A percentile compares a stretch with the other conserved stretches of the same genome.
Conservation (phyloP, 2,113 vertebrate species). For the Pseudonaja textilis region DNA sequence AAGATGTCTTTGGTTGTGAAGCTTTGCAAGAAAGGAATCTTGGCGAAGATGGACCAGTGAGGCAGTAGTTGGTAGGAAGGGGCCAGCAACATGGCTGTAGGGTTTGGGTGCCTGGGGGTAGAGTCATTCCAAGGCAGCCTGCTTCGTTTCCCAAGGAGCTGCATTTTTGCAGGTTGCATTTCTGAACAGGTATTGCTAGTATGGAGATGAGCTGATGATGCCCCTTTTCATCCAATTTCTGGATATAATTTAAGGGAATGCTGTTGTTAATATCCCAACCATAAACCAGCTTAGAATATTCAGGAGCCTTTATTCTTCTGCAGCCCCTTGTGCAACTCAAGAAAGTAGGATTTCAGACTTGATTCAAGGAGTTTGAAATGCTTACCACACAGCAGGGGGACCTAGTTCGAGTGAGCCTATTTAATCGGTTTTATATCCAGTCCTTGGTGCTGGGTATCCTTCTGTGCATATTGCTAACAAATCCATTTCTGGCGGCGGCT, state of each 20-base stretch:
- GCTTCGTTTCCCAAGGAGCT: neutral
- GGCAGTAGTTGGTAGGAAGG: neutral
- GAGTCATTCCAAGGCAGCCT: neutral
- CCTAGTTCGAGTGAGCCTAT: conserved; percentile 2
- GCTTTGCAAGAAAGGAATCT: neutral
- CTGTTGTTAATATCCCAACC: neutral
- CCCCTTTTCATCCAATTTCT: neutral
- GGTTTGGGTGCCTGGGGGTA: neutral
- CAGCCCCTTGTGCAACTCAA: conserved; percentile 1
- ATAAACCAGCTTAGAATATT: neutral
- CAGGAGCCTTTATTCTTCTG: neutral
- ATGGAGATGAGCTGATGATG: neutral
- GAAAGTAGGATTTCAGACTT: conserved; percentile 1
- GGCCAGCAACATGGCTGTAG: neutral
- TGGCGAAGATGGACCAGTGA: neutral
- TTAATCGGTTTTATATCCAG: conserved; percentile 31
- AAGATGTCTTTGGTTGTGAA: neutral
- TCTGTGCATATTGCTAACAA: conserved; percentile 8
- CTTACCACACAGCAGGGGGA: conserved; percentile 24
- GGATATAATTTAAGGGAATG: neutral
- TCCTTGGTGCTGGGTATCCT: conserved; percentile 1
- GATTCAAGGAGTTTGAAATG: conserved; percentile 13
- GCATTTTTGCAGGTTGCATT: neutral
- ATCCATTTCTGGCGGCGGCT: conserved; percentile 5
- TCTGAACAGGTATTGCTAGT: neutral